These are phyloP conservation scores for Sturnus vulgaris DNA, from an alignment of 2,113 vertebrate species.

Conservation along the genomic window DNA sequence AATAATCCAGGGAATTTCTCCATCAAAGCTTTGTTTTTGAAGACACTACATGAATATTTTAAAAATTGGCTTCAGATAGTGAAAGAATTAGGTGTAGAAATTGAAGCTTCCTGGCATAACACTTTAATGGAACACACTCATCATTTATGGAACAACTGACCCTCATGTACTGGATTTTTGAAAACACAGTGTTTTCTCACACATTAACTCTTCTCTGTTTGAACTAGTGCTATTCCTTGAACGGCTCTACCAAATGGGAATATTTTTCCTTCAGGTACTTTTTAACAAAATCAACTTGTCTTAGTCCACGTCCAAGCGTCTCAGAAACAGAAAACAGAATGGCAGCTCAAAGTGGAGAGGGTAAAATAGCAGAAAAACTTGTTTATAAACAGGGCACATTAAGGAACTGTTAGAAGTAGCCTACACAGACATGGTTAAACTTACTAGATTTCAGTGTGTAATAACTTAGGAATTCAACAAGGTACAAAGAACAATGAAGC, in stretches of 20 bases:
- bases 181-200: conserved; percentile 9
- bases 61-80: background rate
- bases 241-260: background rate
- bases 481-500: conserved; percentile 21
- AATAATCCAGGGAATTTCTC: background rate
- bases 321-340: background rate
- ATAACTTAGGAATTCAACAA: background rate
- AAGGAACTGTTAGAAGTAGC: background rate
- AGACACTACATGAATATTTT: background rate
- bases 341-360: background rate
- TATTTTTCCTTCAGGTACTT: background rate
- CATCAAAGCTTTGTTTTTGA: background rate
- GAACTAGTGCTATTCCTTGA: background rate
- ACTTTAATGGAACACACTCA: background rate
- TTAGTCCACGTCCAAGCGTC: background rate
- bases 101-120: conserved; percentile 1
- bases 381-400: background rate
- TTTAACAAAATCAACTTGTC: background rate
- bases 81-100: conserved; percentile 39
- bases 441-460: background rate
- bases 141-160: background rate
- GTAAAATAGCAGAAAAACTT: background rate
- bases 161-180: background rate
- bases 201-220: background rate
- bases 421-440: background rate